Base-by-base conservation (phyloP, 2,888 invertebrate genomes). In the Ormia ochracea region DNA sequence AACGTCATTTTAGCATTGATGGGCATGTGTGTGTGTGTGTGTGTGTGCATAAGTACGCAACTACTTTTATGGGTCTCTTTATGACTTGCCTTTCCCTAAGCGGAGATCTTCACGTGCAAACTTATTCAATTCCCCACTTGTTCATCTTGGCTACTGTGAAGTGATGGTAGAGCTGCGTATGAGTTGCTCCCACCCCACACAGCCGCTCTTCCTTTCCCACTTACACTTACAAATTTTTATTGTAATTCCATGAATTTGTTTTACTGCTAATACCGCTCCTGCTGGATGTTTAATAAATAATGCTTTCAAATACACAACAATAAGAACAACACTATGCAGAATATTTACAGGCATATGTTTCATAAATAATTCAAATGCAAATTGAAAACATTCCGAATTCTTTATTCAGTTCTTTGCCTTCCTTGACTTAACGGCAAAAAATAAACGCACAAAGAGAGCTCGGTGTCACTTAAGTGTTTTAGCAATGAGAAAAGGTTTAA, bases 361-460 rank as follows among this genome's bases (percentile, higher is more conserved):
- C 61, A 80, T 80, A 75, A 76, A 80, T 80, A 76, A 76, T 80
- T 80, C 48, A 76, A 76, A 74, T 74, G 52, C 63, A 43, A 72
- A 68, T 72, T 80, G 66, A 72, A 72, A 80, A 75, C n/a, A 79
- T 79, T 75, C 36, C 23, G 45, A 69, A 58, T 70, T 50, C 43
- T 33, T 54, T 66, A 12, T 72, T 36, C 26, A 26, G 14, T 41
- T 48, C 31, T 56, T 43, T 7, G 9, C 33, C 2, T 26, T 3
- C 38, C 48, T 38, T 58, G 31, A 12, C 48, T 38, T 28, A n/a
- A n/a, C n/a, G 56, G 19, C 38, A 54, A 6, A 12, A 31, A 59
- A 21, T 38, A 70, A 48, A 74, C 26, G 12, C 31, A 66, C 56
- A 72, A 66, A 54, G 68, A 33, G 79, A 61, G 56, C 66, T 50